Percentiles rank a stretch among this genome's conserved stretches.
phyloP scores from a whole-genome alignment of 2,797 vertebrate species.

The Enteromius thamalakanensis region DNA sequence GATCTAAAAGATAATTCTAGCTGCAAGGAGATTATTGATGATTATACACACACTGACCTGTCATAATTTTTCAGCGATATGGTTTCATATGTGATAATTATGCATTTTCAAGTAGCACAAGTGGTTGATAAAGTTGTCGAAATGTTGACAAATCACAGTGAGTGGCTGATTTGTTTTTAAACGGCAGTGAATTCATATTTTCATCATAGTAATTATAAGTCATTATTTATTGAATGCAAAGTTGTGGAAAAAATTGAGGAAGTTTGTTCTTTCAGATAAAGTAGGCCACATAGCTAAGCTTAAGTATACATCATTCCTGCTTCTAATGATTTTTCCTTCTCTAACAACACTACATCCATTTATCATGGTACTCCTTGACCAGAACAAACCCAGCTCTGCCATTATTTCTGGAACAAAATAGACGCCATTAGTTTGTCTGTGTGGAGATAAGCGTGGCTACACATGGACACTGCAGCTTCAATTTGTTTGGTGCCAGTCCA shows the following conservation, averaged over 20 bases:
- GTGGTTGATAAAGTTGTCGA: not conserved
- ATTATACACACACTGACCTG: not conserved
- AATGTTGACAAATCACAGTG: not conserved
- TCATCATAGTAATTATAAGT: not conserved
- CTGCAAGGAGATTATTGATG: not conserved
- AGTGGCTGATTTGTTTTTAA: not conserved
- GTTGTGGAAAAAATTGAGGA: not conserved
- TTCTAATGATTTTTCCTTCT: constrained; percentile 23
- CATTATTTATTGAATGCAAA: constrained; percentile 14
- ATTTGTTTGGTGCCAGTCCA: not conserved
- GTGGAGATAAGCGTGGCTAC: constrained; percentile 19
- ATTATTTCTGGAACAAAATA: constrained; percentile 12
- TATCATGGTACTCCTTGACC: constrained; percentile 22
- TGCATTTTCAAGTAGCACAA: too few species aligned
- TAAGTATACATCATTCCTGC: not conserved
- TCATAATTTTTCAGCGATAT: not conserved
- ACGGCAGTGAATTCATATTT: not conserved
- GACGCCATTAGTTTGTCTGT: not conserved
- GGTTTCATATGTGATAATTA: not conserved
- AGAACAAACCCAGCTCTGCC: constrained; percentile 17
- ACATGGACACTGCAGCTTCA: not conserved
- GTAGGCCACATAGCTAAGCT: not conserved
- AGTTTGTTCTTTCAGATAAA: constrained; percentile 15
- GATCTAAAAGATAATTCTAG: not conserved
- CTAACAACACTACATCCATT: constrained; percentile 2